Base-by-base conservation (phyloP, 2,113 vertebrate genomes). In the Heterocephalus glaber region DNA sequence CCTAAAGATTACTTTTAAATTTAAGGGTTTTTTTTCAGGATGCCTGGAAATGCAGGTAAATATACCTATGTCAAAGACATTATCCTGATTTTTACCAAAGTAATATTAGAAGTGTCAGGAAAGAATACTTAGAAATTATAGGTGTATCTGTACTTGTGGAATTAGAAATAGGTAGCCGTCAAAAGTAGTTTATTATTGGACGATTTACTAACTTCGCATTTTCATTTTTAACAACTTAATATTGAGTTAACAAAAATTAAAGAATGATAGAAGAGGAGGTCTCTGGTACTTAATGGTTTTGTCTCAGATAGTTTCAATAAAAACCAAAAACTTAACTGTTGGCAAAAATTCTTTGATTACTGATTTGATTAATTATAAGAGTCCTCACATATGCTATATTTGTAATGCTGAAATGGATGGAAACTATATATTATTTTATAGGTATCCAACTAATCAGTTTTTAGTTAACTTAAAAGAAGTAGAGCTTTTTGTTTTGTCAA, bases 191-290 rank as follows among this genome's bases (percentile, higher is more conserved):
- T 72, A 47, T 3, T 86, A 35, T 10, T 81, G 35, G 49, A 20
- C 76, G 60, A 76, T 70, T 14, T 80, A 7, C n/a, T 52, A 77
- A 33, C 38, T 92, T 89, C 76, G 66, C n/a, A 35, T 68, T 77
- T 87, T 80, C n/a, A 80, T 38, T 33, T 82, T 95, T 52, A 38
- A 8, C 58, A 85, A 63, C 44, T 90, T 61, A 72, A 72, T 89
- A 86, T 77, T 93, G 22, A 95, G n/a, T 89, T 92, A 89, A 74
- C 26, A 85, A 44, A 92, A 93, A 89, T 85, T 86, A 86, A 93
- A 26, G 17, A 92, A 65, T 66, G 56, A 49, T 95, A 56, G 35
- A 66, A 90, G 83, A 54, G 66, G 56, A 14, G 68, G 16, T 80
- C 41, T 91, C 47, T 81, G 89, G 28, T 35, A 47, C 49, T 85